Conservation (phyloP, 2,113 vertebrate species). For the Oncorhynchus masou region DNA sequence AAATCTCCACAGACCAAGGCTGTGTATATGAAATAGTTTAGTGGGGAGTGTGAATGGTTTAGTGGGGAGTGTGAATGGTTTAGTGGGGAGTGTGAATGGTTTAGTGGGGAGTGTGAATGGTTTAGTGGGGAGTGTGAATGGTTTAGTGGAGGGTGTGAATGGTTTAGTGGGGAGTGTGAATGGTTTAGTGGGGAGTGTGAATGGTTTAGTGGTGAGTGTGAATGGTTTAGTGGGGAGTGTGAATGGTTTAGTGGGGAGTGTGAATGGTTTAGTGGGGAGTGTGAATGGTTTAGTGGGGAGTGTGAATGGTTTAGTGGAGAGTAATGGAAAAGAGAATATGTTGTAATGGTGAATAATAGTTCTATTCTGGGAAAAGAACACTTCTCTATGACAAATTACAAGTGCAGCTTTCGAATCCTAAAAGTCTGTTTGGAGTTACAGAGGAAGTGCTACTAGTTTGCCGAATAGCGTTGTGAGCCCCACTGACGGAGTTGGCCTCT, state of each 20-base stretch:
- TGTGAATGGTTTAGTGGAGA: background rate
- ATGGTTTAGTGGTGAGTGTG: too few relatives aligned
- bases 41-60: background rate
- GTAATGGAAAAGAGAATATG: constrained; percentile 10
- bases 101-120: background rate
- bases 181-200: background rate
- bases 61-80: background rate
- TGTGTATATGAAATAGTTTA: background rate
- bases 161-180: constrained; percentile 1
- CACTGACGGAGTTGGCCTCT: background rate
- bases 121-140: background rate
- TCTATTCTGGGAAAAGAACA: background rate
- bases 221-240: background rate
- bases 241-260: background rate
- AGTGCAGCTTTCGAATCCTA: constrained; percentile 5
- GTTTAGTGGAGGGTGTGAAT: background rate
- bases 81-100: background rate
- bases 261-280: background rate
- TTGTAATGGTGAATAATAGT: background rate
- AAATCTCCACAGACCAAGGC: background rate
- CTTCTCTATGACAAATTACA: background rate
- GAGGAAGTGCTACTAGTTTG: background rate
- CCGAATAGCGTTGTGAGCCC: background rate
- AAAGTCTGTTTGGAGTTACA: constrained; percentile 17
- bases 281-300: background rate